A percentile compares a stretch with the other conserved stretches of the same genome.
These are phyloP conservation scores for Fregata magnificens DNA, from an alignment of 2,113 vertebrate species.

Conservation along the genomic window DNA sequence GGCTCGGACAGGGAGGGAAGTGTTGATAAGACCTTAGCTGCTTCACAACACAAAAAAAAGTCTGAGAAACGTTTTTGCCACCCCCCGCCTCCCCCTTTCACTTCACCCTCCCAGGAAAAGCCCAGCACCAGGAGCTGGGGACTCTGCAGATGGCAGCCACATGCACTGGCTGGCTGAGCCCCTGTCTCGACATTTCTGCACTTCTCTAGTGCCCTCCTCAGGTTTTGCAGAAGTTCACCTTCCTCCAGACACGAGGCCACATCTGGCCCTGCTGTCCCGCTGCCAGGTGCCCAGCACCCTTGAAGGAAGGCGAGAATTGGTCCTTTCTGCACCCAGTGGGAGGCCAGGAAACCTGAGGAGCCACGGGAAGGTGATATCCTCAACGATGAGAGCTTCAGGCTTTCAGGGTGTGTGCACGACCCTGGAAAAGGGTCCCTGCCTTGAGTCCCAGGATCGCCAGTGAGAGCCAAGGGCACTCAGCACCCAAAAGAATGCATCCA, in stretches of 20 bases:
- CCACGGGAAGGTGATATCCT: background rate
- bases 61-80: background rate
- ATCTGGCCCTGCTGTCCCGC: background rate
- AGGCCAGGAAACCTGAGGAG: background rate
- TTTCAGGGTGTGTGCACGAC: background rate
- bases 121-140: background rate
- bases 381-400: background rate
- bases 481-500: background rate
- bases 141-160: constrained; percentile 32
- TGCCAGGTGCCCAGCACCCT: background rate
- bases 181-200: background rate
- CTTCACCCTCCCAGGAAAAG: background rate
- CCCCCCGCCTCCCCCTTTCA: background rate
- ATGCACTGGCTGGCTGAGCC: background rate
- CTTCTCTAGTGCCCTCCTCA: constrained; percentile 57
- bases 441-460: background rate
- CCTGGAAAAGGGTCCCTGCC: background rate
- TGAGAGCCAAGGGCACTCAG: background rate
- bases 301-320: background rate
- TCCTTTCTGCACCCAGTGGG: background rate
- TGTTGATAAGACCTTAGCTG: constrained; percentile 37
- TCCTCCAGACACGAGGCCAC: background rate
- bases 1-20: background rate
- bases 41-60: background rate
- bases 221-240: constrained; percentile 38